Base-by-base conservation (phyloP, 1,140 invertebrate genomes). In the Leptinotarsa undecemlineata region DNA sequence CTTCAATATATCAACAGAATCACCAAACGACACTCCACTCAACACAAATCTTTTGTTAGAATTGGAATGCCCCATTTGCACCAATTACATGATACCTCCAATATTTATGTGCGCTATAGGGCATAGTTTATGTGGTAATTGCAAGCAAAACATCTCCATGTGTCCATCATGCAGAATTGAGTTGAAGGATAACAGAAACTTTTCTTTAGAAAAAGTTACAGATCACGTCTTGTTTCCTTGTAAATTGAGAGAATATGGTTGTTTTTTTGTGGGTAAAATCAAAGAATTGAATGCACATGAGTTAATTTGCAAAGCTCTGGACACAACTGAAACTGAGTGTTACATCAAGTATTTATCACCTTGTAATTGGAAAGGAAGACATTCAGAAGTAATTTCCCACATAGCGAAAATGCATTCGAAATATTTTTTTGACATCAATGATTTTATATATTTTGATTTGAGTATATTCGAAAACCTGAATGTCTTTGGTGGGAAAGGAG, bases 11-110 rank as follows among this genome's bases (percentile, higher is more conserved):
- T 42, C 11, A 11, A 42, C 33, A 11, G 33, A 42, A 42, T 42
- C 33, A 42, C 33, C 8, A 57, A 19, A 57, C 15, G 17, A 57
- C n/a, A 57, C 15, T 19, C 6, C 51, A 3, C 51, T 57, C 51
- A 57, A 67, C 17, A 26, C 8, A 26, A 68, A 76, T 19, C 72
- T 79, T 47, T 68, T 79, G n/a, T 21, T 64, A n/a, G 78, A 78
- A 66, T 48, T 80, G 13, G 76, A 80, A 68, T 80, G 79, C 69
- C 79, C 79, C 4, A 71, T 79, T 47, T 80, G 79, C 61, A 73
- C 69, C 42, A 74, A 78, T 64, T 77, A 77, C 71, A 77, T 80
- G 79, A 20, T 42, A 6, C 74, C 76, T 11, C 79, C 79, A 19
- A 80, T 80, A 33, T 57, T 71, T 8, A 75, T 76, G 63, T 80